These are phyloP conservation scores for Lethrus apterus DNA, from an alignment of 1,140 invertebrate species.

Conservation along the genomic window DNA sequence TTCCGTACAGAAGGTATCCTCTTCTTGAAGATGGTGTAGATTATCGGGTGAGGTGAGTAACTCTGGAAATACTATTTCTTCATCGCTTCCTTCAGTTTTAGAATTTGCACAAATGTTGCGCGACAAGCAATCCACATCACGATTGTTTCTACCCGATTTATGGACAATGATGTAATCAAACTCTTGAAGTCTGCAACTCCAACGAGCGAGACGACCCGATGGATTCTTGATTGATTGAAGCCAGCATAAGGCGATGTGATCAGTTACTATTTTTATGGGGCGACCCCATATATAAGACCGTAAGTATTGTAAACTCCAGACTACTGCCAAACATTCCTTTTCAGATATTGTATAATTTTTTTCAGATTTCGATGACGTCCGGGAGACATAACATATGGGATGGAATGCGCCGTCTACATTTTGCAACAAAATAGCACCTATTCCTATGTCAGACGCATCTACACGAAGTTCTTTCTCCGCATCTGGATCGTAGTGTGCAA, in stretches of 20 bases:
- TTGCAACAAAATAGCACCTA: constrained; percentile 22
- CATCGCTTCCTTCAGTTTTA: neutral
- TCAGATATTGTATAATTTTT: constrained; percentile 39
- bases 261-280: constrained; percentile 23
- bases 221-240: constrained; percentile 38
- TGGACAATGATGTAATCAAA: constrained; percentile 27
- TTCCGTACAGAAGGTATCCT: neutral
- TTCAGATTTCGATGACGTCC: constrained; percentile 35
- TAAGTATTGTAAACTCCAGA: constrained; percentile 35
- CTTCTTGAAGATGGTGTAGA: constrained; percentile 1
- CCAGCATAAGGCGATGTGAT: constrained; percentile 43
- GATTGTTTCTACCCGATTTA: constrained; percentile 24
- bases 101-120: constrained; percentile 18
- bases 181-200: constrained; percentile 27
- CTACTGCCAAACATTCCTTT: constrained; percentile 40
- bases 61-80: constrained; percentile 6
- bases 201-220: constrained; percentile 31
- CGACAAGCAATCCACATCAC: constrained; percentile 31
- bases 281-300: constrained; percentile 17
- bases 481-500: constrained; percentile 22
- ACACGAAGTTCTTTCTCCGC: constrained; percentile 17
- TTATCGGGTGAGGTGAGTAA: neutral
- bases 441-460: constrained; percentile 19
- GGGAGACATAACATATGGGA: constrained; percentile 30
- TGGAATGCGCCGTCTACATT: constrained; percentile 12